A percentile compares a stretch with the other conserved stretches of the same genome.
Evolutionary conservation across 2,797 vertebrate genomes (phyloP).

Genomic region (Morus bassanus): DNA sequence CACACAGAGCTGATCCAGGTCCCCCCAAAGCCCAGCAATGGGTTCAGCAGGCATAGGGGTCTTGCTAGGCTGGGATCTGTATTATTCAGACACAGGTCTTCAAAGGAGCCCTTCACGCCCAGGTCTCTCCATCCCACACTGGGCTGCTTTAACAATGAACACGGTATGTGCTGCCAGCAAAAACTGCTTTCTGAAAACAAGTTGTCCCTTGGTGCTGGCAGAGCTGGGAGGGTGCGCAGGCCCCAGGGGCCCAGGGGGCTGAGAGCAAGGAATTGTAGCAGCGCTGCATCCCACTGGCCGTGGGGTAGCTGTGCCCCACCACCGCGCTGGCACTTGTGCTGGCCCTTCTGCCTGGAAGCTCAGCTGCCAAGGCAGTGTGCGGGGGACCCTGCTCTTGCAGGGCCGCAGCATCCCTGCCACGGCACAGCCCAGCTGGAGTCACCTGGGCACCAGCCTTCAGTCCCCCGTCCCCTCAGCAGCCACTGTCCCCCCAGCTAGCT

Average conservation of each 20-base stretch:
- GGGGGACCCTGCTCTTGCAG: background rate
- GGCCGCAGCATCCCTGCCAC: rapidly evolving
- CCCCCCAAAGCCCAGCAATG: background rate
- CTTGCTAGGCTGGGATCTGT: background rate
- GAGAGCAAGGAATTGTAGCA: background rate
- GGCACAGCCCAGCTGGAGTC: background rate
- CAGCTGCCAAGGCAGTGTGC: background rate
- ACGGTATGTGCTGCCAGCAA: rapidly evolving
- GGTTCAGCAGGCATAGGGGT: background rate
- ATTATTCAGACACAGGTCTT: background rate
- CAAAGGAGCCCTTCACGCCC: background rate
- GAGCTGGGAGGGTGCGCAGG: background rate
- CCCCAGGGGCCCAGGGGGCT: rapidly evolving
- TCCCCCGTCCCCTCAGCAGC: background rate
- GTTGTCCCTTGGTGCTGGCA: background rate
- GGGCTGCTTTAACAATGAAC: background rate
- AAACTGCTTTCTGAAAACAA: background rate
- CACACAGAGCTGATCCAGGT: background rate
- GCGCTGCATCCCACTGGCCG: rapidly evolving
- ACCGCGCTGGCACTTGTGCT: rapidly evolving
- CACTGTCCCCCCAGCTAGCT: background rate
- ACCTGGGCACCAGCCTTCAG: background rate
- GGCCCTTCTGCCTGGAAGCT: background rate
- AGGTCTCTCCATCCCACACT: background rate
- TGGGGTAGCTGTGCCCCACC: background rate